Evolutionary conservation across 2,888 invertebrate genomes (phyloP).

Genomic region (Malacosoma neustria): DNA sequence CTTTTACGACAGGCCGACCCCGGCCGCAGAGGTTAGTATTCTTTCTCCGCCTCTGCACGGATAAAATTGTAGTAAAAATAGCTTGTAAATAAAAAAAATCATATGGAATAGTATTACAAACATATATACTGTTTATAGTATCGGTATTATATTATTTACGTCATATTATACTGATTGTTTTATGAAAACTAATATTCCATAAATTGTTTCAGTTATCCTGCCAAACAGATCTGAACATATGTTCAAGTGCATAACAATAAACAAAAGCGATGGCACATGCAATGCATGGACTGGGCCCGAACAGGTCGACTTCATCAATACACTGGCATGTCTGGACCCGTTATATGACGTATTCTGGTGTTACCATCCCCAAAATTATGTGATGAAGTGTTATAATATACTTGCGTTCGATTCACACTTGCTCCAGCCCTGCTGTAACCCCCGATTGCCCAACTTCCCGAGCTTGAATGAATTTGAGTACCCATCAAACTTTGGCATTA

Average conservation of each 20-base stretch:
- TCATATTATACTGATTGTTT: neutral
- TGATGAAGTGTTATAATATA: constrained; percentile 87
- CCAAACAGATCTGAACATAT: constrained; percentile 87
- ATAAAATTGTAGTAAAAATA: no score
- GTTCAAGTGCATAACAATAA: constrained; percentile 92
- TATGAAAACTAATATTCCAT: neutral
- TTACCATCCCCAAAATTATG: constrained; percentile 79
- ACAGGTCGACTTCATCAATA: constrained; percentile 88
- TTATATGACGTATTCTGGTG: constrained; percentile 96
- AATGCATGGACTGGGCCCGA: constrained; percentile 87
- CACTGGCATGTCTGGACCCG: constrained; percentile 90
- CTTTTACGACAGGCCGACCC: no score
- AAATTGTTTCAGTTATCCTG: constrained; percentile 77
- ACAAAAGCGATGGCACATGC: constrained; percentile 91
- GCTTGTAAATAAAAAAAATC: no score
- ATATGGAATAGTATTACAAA: no score
- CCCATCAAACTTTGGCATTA: constrained; percentile 52
- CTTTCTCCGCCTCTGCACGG: no score
- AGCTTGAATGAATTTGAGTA: constrained; percentile 43
- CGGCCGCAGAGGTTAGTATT: no score
- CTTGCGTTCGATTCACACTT: constrained; percentile 82
- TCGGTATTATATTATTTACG: no score
- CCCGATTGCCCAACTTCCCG: constrained; percentile 33
- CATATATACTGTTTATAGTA: no score
- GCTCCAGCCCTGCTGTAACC: constrained; percentile 50